A percentile compares a stretch with the other conserved stretches of the same genome.
These are phyloP conservation scores for Pantala flavescens DNA, from an alignment of 1,140 invertebrate genomes.

Conservation along the genomic window DNA sequence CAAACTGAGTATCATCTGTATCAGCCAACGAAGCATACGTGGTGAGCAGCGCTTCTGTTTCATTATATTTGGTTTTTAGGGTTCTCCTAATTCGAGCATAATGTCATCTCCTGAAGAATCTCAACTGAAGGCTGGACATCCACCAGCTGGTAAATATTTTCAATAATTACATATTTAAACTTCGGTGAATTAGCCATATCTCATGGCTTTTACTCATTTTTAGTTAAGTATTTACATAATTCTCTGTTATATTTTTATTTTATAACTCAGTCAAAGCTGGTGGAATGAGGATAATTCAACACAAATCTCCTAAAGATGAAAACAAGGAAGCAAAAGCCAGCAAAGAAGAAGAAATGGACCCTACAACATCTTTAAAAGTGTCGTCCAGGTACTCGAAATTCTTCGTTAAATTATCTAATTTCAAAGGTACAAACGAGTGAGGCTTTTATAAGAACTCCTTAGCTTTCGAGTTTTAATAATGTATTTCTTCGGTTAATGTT, in stretches of 20 bases:
- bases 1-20: too few species aligned
- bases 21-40: too few species aligned
- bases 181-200: conserved; percentile 19
- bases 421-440: too few species aligned
- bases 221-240: too few species aligned
- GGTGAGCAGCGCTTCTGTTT: too few species aligned
- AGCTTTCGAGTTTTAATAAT: too few species aligned
- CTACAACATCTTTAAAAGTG: conserved; percentile 35
- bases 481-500: too few species aligned
- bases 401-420: too few species aligned
- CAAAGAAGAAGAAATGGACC: conserved; percentile 25
- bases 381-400: conserved; percentile 30
- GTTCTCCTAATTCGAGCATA: conserved; percentile 4
- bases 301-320: conserved; percentile 55
- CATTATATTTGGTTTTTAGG: too few species aligned
- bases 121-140: conserved; percentile 67
- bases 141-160: conserved; percentile 59
- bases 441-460: too few species aligned
- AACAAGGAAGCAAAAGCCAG: conserved; percentile 27
- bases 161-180: conserved; percentile 18
- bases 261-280: conserved; percentile 70
- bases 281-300: conserved; percentile 82
- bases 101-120: conserved; percentile 51
- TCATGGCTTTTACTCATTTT: too few species aligned
- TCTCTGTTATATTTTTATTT: background rate